Percentiles rank a stretch among this genome's conserved stretches.
Conservation (phyloP, 2,888 invertebrate genomes). For the Drosophila nr. perissopoda region DNA sequence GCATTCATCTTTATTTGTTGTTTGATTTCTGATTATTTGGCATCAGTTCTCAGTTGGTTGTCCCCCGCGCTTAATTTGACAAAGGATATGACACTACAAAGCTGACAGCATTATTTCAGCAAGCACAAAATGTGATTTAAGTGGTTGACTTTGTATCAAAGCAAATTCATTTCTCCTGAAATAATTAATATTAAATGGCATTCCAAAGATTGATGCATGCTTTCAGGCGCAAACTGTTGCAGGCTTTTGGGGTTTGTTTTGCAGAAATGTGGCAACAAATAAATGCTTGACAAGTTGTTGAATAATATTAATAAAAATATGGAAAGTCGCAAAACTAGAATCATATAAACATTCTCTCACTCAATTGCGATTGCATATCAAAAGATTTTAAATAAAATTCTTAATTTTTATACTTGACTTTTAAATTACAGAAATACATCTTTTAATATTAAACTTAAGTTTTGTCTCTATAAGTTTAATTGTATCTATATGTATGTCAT, state of each 20-base stretch:
- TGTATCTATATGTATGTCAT: not conserved
- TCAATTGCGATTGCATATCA: not conserved
- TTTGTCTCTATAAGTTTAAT: not conserved
- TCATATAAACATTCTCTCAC: not conserved
- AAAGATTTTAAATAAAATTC: not conserved
- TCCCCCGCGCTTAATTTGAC: constrained; percentile 68
- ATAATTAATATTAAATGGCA: not conserved
- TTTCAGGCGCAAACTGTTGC: constrained; percentile 30
- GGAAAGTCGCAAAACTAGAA: not conserved
- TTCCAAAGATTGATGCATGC: constrained; percentile 27
- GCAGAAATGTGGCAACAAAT: not conserved
- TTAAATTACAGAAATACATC: not conserved
- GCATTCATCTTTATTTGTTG: constrained; percentile 18
- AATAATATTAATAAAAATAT: not conserved
- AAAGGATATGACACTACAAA: constrained; percentile 67
- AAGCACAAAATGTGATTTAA: constrained; percentile 7
- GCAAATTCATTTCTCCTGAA: not conserved
- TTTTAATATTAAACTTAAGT: not conserved
- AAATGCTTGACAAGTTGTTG: not conserved
- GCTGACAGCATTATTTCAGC: constrained; percentile 65
- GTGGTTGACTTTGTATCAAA: constrained; percentile 19
- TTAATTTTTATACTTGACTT: not conserved
- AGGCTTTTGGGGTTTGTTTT: not conserved
- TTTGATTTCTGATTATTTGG: constrained; percentile 51
- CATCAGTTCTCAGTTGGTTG: constrained; percentile 43